Evolutionary conservation across 2,113 vertebrate species (phyloP).

Genomic region (Tretioscincus oriximinensis): DNA sequence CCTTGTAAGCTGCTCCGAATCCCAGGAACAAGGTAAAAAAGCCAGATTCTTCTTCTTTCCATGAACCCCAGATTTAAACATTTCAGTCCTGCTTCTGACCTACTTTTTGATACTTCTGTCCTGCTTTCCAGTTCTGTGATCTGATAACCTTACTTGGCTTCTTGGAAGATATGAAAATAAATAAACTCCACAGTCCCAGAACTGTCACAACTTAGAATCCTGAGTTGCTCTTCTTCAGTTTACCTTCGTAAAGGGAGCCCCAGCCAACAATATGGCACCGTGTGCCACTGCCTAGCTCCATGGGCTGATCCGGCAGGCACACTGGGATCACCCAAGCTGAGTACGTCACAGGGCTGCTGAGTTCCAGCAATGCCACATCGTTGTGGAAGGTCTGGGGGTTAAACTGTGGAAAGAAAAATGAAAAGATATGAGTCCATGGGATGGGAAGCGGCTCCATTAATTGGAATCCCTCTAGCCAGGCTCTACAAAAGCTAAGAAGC

Average conservation of each 20-base stretch:
- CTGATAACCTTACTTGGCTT: too few relatives aligned
- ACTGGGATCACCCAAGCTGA: slow-evolving; percentile 76
- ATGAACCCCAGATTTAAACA: too few relatives aligned
- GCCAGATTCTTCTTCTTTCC: too few relatives aligned
- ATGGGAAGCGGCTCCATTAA: accelerated
- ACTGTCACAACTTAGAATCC: background rate
- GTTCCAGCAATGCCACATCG: slow-evolving; percentile 89
- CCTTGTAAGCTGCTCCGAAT: too few relatives aligned
- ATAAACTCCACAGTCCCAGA: too few relatives aligned
- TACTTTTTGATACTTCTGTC: too few relatives aligned
- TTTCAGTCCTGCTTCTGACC: too few relatives aligned
- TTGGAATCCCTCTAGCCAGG: too few relatives aligned
- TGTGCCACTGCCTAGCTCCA: slow-evolving; percentile 80
- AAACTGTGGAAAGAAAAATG: slow-evolving; percentile 75
- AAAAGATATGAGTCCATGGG: background rate
- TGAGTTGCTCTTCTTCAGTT: accelerated
- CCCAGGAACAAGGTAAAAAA: too few relatives aligned
- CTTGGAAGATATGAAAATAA: too few relatives aligned
- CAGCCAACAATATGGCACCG: slow-evolving; percentile 89
- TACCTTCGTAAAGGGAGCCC: slow-evolving; percentile 93
- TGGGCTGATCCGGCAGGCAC: slow-evolving; percentile 80
- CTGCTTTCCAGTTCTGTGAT: too few relatives aligned
- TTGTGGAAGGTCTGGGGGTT: slow-evolving; percentile 91
- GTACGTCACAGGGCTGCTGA: slow-evolving; percentile 74
- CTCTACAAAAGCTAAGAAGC: too few relatives aligned